Percentiles rank a stretch among this genome's conserved stretches.
These are phyloP conservation scores for Rhipidura dahli DNA, from an alignment of 2,113 vertebrate genomes.

Conservation along the genomic window DNA sequence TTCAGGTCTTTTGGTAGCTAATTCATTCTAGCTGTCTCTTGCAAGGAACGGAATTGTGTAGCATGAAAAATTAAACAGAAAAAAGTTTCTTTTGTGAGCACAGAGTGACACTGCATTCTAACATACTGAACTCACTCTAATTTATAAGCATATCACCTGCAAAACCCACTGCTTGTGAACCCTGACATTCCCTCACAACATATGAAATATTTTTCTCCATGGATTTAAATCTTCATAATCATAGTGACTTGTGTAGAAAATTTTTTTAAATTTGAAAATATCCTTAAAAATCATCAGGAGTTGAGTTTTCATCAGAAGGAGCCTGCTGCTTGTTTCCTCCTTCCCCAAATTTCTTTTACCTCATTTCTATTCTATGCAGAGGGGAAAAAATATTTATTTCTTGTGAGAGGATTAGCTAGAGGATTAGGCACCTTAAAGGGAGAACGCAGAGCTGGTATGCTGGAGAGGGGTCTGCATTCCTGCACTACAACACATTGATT, in stretches of 20 bases:
- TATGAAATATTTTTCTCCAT: not conserved
- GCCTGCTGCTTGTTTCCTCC: not conserved
- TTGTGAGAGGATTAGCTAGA: not conserved
- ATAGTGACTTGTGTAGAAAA: not conserved
- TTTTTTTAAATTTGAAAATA: not conserved
- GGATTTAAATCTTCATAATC: not conserved
- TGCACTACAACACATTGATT: not conserved
- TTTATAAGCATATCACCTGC: not conserved
- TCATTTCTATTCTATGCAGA: not conserved
- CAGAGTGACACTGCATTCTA: not conserved
- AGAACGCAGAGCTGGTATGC: not conserved
- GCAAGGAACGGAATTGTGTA: not conserved
- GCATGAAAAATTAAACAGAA: not conserved
- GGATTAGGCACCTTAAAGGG: not conserved
- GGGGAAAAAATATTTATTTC: not conserved
- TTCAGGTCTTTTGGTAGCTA: not conserved
- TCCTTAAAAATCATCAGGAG: not conserved
- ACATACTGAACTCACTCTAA: not conserved
- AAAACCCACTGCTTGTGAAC: not conserved
- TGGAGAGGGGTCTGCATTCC: not conserved
- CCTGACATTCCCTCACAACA: not conserved
- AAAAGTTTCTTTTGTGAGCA: not conserved
- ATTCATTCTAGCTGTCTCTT: not conserved
- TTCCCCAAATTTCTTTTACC: not conserved
- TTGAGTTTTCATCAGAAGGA: not conserved